Evolutionary conservation across 2,797 vertebrate species (phyloP).

Genomic region (Spondyliosoma cantharus): DNA sequence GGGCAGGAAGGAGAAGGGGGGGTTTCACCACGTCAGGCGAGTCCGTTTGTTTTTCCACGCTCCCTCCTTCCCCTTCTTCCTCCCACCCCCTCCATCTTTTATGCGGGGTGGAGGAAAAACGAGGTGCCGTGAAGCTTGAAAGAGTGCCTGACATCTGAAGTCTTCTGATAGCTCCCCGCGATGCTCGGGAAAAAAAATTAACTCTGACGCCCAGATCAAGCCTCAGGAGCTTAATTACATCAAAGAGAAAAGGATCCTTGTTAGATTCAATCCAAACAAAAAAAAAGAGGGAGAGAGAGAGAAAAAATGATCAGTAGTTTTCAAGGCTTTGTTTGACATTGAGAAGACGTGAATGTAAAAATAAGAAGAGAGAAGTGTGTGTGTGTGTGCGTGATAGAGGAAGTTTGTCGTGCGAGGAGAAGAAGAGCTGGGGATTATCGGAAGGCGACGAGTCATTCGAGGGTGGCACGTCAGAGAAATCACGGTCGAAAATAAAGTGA

Average conservation of each 20-base stretch:
- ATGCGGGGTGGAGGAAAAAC: conserved; percentile 77
- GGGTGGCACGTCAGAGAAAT: conserved; percentile 84
- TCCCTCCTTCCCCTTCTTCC: conserved; percentile 18
- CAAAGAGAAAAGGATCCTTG: conserved; percentile 89
- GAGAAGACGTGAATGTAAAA: conserved; percentile 83
- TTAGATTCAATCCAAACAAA: conserved; percentile 90
- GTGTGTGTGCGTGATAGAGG: conserved; percentile 35
- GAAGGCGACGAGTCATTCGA: conserved; percentile 77
- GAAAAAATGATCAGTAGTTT: conserved; percentile 87
- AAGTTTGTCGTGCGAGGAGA: conserved; percentile 62
- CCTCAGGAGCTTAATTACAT: conserved; percentile 93
- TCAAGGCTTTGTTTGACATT: conserved; percentile 90
- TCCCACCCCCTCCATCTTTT: conserved; percentile 45
- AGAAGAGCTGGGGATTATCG: conserved; percentile 62
- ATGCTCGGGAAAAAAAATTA: conserved; percentile 85
- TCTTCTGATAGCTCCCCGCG: conserved; percentile 83
- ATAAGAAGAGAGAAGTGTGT: conserved; percentile 35
- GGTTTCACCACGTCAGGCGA: conserved; percentile 36
- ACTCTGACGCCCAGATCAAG: conserved; percentile 87
- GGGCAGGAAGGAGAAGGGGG: conserved; percentile 15
- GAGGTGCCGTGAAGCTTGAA: conserved; percentile 85
- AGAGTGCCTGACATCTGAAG: conserved; percentile 81
- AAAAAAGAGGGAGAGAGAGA: conserved; percentile 43
- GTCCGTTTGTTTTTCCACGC: conserved; percentile 72
- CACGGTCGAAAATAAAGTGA: conserved; percentile 88